phyloP scores from a whole-genome alignment of 2,888 invertebrate genomes.

The Elmis aenea region DNA sequence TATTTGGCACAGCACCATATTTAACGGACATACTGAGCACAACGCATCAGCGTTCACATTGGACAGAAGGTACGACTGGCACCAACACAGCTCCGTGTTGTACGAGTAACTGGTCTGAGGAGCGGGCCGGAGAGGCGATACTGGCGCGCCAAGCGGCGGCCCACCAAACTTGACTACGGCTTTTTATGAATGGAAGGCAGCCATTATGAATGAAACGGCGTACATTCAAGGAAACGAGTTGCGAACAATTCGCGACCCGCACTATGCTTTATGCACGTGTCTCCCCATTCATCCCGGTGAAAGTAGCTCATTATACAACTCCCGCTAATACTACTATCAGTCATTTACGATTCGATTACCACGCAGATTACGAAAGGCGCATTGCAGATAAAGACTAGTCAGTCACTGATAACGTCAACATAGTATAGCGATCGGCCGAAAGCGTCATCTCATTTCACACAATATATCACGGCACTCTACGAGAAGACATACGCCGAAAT shows the following conservation, averaged over 20 bases:
- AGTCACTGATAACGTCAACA: too few relatives aligned
- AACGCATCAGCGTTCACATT: slow-evolving; percentile 16
- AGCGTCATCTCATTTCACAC: too few relatives aligned
- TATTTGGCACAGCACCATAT: slow-evolving; percentile 20
- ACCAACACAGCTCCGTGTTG: slow-evolving; percentile 17
- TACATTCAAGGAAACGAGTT: slow-evolving; percentile 46
- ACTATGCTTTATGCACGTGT: slow-evolving; percentile 25
- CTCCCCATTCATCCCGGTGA: slow-evolving; percentile 35
- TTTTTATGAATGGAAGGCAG: slow-evolving; percentile 70
- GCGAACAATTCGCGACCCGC: slow-evolving; percentile 35
- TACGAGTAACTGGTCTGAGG: slow-evolving; percentile 15
- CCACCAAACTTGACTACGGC: slow-evolving; percentile 49
- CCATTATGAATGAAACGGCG: slow-evolving; percentile 66
- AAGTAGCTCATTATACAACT: slow-evolving; percentile 30
- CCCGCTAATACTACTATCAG: slow-evolving; percentile 20
- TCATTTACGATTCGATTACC: slow-evolving; percentile 10
- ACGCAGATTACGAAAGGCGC: too few relatives aligned
- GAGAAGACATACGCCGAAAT: too few relatives aligned
- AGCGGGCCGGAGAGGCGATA: slow-evolving; percentile 28
- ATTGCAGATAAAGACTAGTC: too few relatives aligned
- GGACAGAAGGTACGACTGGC: slow-evolving; percentile 24
- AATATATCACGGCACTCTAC: too few relatives aligned
- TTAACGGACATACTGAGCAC: slow-evolving; percentile 19
- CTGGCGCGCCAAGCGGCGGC: slow-evolving; percentile 39
- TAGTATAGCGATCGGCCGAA: too few relatives aligned